Percentiles rank a stretch among this genome's conserved stretches.
phyloP scores from a whole-genome alignment of 2,113 vertebrate species.

The Sinocyclocheilus anophthalmus region DNA sequence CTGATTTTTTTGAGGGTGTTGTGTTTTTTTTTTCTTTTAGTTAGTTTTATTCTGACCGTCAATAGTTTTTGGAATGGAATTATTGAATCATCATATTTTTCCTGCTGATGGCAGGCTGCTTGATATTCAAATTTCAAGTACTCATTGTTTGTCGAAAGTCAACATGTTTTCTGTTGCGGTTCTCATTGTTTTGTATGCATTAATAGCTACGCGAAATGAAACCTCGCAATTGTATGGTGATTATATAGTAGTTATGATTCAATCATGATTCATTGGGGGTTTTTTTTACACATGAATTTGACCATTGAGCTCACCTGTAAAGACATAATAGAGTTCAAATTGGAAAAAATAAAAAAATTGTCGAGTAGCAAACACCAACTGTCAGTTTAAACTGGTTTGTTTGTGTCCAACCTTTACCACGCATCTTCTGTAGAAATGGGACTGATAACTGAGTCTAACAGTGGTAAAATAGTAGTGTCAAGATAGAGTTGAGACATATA shows the following conservation, averaged over 20 bases:
- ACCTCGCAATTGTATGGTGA: neutral
- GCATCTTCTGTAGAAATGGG: constrained; percentile 16
- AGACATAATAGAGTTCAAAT: too few relatives aligned
- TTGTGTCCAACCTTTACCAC: too few relatives aligned
- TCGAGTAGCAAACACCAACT: neutral
- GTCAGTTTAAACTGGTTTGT: constrained; percentile 28
- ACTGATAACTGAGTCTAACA: too few relatives aligned
- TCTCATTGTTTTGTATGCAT: neutral
- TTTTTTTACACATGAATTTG: neutral
- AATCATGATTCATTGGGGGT: neutral
- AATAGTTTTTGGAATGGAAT: too few relatives aligned
- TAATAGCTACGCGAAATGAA: neutral
- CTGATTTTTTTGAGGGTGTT: too few relatives aligned
- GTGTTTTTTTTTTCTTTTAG: too few relatives aligned
- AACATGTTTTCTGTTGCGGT: neutral
- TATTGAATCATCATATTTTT: constrained; percentile 60
- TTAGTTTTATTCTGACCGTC: neutral
- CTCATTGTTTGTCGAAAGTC: neutral
- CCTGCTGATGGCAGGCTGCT: constrained; percentile 50
- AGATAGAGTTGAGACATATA: too few relatives aligned
- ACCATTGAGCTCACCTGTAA: neutral
- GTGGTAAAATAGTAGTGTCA: too few relatives aligned
- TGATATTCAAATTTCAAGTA: constrained; percentile 64
- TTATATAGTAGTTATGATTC: too few relatives aligned
- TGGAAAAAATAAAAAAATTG: neutral